Base-by-base conservation (phyloP, 1,140 invertebrate genomes). In the Pachyrhynchus sulphureomaculatus region DNA sequence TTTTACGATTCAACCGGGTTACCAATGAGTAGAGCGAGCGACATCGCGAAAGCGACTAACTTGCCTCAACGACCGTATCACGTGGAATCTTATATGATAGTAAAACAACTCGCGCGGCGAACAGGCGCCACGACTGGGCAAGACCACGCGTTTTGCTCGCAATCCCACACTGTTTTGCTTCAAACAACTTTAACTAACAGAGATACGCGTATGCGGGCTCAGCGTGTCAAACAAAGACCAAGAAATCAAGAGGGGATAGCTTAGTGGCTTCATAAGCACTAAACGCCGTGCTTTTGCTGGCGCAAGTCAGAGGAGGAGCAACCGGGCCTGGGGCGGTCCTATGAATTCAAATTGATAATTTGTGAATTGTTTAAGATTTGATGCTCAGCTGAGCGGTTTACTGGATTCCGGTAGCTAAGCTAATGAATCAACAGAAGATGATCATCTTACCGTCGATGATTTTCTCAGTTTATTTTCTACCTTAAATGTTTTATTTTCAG, bases 121-220 rank as follows among this genome's bases (percentile, higher is more conserved):
- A 68, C 72, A 71, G 72, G 68, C 75, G 73, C 69, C 69, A 73
- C 69, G 63, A 74, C 75, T 72, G 66, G 79, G 79, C 80, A 81
- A 81, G 81, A 79, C 79, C 81, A 82, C 81, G 81, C 80, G 80
- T 82, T 82, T 80, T 58, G 32, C 42, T 29, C 21, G 20, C 47
- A 58, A 61, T 61, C 58, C 58, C 58, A 61, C 58, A 51, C 49
- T 61, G 47, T 51, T 59, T 59, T 51, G 29, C 36, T 23, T 41
- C 20, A 36, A 23, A 42, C 34, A 39, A 51, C 47, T 47, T 36
- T 15, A 20, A 24, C 17, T 12, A 42, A 59, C 12, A 51, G 26
- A 33, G 55, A 58, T 12, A 10, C 13, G 18, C 12, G 8, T 20
- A 58, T 58, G 45, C 9, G n/a, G 24, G 49, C 39, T 21, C 42